A percentile compares a stretch with the other conserved stretches of the same genome.
Evolutionary conservation across 2,113 vertebrate species (phyloP).

Genomic region (Platichthys stellatus): DNA sequence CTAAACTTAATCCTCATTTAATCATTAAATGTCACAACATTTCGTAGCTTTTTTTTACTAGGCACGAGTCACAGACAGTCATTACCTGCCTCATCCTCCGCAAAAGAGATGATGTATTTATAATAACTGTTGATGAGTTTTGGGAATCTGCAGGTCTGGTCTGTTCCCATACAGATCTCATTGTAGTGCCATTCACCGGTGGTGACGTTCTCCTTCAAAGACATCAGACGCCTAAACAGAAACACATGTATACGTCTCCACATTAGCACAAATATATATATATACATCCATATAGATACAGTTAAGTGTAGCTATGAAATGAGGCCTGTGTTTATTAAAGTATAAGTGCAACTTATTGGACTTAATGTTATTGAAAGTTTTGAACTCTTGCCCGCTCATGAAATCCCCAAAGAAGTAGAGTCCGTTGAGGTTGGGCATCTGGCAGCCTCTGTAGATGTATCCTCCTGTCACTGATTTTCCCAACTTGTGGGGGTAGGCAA

Average conservation of each 20-base stretch:
- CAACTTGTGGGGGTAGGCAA: slow-evolving; percentile 85
- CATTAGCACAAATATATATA: too few relatives aligned
- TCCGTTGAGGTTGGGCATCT: slow-evolving; percentile 87
- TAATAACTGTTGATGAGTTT: slow-evolving; percentile 86
- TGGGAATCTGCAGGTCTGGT: slow-evolving; percentile 83
- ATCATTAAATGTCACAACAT: too few relatives aligned
- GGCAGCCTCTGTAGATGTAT: slow-evolving; percentile 86
- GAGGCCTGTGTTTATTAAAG: too few relatives aligned
- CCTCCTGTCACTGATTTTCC: slow-evolving; percentile 87
- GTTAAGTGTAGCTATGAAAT: background rate
- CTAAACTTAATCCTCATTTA: too few relatives aligned
- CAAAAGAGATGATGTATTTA: slow-evolving; percentile 88
- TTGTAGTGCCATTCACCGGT: slow-evolving; percentile 82
- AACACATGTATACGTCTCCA: background rate
- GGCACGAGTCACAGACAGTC: background rate
- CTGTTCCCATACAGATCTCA: slow-evolving; percentile 85
- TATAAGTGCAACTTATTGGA: background rate
- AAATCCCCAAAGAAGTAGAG: slow-evolving; percentile 88
- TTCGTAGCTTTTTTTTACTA: too few relatives aligned
- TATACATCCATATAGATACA: background rate
- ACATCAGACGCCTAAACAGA: slow-evolving; percentile 83
- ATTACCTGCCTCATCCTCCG: slow-evolving; percentile 87
- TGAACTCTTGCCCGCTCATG: slow-evolving; percentile 84
- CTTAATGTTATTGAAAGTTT: background rate
- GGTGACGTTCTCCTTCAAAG: slow-evolving; percentile 78